Evolutionary conservation across 92 coral and sea anemone genomes (phyloP).

Genomic region (Isaurus tuberculatus): DNA sequence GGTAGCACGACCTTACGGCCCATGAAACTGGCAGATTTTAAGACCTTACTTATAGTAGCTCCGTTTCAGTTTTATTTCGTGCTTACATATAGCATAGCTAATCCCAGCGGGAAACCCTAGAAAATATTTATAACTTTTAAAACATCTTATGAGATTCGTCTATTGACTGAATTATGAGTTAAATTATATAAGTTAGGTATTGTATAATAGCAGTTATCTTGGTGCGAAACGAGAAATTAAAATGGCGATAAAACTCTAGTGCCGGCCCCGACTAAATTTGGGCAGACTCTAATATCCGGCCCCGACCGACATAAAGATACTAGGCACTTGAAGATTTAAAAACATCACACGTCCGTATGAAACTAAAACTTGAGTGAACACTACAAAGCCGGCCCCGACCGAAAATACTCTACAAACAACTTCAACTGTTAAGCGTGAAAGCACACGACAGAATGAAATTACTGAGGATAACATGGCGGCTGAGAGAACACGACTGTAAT

Average conservation of each 20-base stretch:
- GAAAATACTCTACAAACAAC: too few species aligned
- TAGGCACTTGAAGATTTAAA: background rate
- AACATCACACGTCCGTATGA: background rate
- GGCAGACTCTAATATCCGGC: background rate
- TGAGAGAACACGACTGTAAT: too few species aligned
- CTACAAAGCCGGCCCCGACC: slow-evolving; percentile 1
- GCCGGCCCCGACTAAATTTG: background rate
- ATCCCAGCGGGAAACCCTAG: too few species aligned
- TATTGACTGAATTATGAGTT: background rate
- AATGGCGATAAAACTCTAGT: background rate
- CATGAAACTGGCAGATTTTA: background rate
- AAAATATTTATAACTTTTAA: background rate
- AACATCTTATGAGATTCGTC: background rate
- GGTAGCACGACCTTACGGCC: too few species aligned
- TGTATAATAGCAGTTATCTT: background rate
- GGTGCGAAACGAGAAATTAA: background rate
- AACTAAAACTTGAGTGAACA: background rate
- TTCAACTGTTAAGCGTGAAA: background rate
- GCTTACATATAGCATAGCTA: too few species aligned
- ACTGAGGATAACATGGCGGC: background rate
- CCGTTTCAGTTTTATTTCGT: too few species aligned
- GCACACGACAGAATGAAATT: background rate
- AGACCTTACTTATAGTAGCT: background rate
- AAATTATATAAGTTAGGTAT: too few species aligned
- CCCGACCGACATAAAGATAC: background rate